Base-by-base conservation (phyloP, 2,797 vertebrate genomes). In the Harpagifer antarcticus region DNA sequence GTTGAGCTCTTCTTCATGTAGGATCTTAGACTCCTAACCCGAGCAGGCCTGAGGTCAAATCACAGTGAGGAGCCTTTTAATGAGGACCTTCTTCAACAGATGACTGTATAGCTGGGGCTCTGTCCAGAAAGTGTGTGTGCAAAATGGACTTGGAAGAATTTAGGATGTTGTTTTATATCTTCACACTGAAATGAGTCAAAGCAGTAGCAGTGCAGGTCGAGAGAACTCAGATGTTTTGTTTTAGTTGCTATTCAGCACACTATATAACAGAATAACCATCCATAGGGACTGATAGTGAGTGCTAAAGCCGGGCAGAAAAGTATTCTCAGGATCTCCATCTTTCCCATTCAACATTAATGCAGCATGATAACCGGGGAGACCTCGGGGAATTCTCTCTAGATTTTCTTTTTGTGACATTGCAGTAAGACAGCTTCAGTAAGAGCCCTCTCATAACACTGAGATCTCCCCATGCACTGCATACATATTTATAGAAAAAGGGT, bases 291-390 rank as follows among this genome's bases (percentile, higher is more conserved):
- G 53, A 74, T 11, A 6, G 40, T 2, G 62, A 60, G 8, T 45
- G n/a, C n/a, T 68, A 17, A 40, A 43, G 20, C 12, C 3, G 54
- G 74, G 72, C 67, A 45, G 61, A 23, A n/a, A 27, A 27, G 62
- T 33, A 55, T 74, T 79, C 84, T 58, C 65, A 67, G 48, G 71
- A 54, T 13, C 40, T 53, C 19, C 76, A 48, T 74, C 62, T 52
- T 57, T 13, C 8, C 50, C 45, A 84, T 84, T 11, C 68, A 82
- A 72, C 15, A 78, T 71, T 84, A 82, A 84, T 33, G 74, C 68
- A 67, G 64, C 60, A 43, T 1, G 40, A 70, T 68, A 80, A 47
- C 47, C 52, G 40, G 3, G 8, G 56, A 61, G 44, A 72, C 79
- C 70, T 76, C 7, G 0, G 76, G 76, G 71, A 31, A 57, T 54